Evolutionary conservation across 2,888 invertebrate genomes (phyloP), one percentile per base, ranked within the genome.

Genomic region (Pachliopta kotzebuea): DNA sequence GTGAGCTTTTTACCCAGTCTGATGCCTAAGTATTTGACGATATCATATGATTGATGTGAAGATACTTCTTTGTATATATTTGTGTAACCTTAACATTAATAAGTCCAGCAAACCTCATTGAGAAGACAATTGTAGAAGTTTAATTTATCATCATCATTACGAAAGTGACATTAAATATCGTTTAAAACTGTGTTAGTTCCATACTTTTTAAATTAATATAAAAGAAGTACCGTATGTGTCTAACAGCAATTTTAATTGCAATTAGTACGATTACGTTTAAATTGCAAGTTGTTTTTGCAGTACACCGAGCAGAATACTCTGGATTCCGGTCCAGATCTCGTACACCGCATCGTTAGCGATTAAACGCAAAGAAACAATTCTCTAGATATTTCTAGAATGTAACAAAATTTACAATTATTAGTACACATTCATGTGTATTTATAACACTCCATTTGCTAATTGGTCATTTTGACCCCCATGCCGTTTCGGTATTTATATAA

Each of bases 251-350:
- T 65, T 65, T 61, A 65, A 65, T 61, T 65, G 65, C 65, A 65
- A 60, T 65, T 65, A 65, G 54, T 60, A 42, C 52, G 20, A 54
- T 53, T 29, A 53, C 56, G 26, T 57, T 57, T 60, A 52, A 60
- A 60, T 60, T 65, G 56, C 57, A 61, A 54, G 61, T 65, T 54
- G 49, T 65, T 57, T 65, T 65, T 61, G 24, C 56, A 60, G 42
- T 53, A 65, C 65, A 56, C 26, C 23, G 52, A 61, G 65, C 65
- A 53, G 21, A 65, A 60, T 56, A 21, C 18, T 56, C 55, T 56
- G n/a, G 50, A 53, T 57, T 65, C 65, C 56, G 23, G 26, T 53
- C 60, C 42, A 61, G 45, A 56, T 56, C 31, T 60, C 26, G 42
- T 26, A 26, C 24, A 55, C 24, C 26, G 45, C 14, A 45, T 55